Evolutionary conservation across 2,888 invertebrate genomes (phyloP).

Genomic region (Cinara cedri): DNA sequence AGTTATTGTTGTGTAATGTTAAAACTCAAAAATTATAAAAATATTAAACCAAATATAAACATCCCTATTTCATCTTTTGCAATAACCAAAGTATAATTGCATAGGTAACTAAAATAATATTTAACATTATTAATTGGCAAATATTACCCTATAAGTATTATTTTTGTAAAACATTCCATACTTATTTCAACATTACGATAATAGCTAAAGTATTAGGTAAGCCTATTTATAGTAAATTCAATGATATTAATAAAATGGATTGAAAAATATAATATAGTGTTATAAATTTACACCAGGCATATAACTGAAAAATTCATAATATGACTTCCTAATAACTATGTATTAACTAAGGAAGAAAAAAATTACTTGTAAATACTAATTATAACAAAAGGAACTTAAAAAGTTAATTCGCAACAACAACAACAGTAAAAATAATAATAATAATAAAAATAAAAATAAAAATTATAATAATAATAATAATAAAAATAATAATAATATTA

Average conservation of each 20-base stretch:
- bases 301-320: slow-evolving; percentile 23
- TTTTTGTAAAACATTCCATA: neutral
- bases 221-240: too few species aligned
- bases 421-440: slow-evolving; percentile 37
- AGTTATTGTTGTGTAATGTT: slow-evolving; percentile 4
- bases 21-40: neutral
- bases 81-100: slow-evolving; percentile 22
- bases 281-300: slow-evolving; percentile 38
- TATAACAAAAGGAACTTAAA: slow-evolving; percentile 54
- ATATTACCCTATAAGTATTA: slow-evolving; percentile 14
- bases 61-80: slow-evolving; percentile 30
- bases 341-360: slow-evolving; percentile 25
- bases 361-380: slow-evolving; percentile 31
- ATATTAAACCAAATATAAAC: slow-evolving; percentile 36
- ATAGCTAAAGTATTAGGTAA: too few species aligned
- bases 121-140: slow-evolving; percentile 30
- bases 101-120: slow-evolving; percentile 49
- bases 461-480: slow-evolving; percentile 17
- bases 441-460: slow-evolving; percentile 37
- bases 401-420: slow-evolving; percentile 41
- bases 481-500: slow-evolving; percentile 28
- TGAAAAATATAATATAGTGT: slow-evolving; percentile 19
- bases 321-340: slow-evolving; percentile 37
- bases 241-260: slow-evolving; percentile 16
- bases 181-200: neutral